Evolutionary conservation across 1,140 invertebrate genomes (phyloP).

Genomic region (Drosophila neocordata): DNA sequence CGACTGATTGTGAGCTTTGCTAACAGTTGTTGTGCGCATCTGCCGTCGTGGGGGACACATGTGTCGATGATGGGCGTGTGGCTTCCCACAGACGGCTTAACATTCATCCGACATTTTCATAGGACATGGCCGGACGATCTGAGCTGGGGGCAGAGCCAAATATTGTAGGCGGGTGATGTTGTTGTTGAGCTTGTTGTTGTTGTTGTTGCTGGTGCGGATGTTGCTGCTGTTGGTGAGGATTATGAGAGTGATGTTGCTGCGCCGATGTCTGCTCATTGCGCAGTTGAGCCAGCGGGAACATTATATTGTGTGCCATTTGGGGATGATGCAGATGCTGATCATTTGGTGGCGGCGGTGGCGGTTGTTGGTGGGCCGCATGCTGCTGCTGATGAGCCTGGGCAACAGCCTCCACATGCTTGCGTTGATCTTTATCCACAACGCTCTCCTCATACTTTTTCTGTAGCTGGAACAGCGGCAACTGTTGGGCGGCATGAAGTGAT

Average conservation of each 20-base stretch:
- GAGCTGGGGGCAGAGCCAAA: slow-evolving; percentile 54
- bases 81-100: slow-evolving; percentile 82
- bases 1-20: slow-evolving; percentile 24
- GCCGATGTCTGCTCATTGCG: slow-evolving; percentile 68
- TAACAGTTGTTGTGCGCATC: slow-evolving; percentile 59
- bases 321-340: slow-evolving; percentile 78
- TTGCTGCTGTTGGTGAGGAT: slow-evolving; percentile 73
- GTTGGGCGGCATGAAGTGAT: slow-evolving; percentile 65
- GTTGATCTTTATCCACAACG: slow-evolving; percentile 64
- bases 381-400: slow-evolving; percentile 66
- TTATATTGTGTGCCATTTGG: slow-evolving; percentile 78
- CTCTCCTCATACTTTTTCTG: slow-evolving; percentile 79
- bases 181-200: slow-evolving; percentile 55
- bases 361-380: slow-evolving; percentile 70
- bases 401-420: slow-evolving; percentile 67
- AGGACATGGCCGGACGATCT: slow-evolving; percentile 77
- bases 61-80: slow-evolving; percentile 74
- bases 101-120: slow-evolving; percentile 81
- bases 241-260: slow-evolving; percentile 66
- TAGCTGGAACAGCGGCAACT: slow-evolving; percentile 72
- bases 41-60: slow-evolving; percentile 76
- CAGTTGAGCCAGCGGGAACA: slow-evolving; percentile 75
- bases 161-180: slow-evolving; percentile 67
- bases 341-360: slow-evolving; percentile 74
- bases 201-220: slow-evolving; percentile 64